Percentiles rank a stretch among this genome's conserved stretches.
Conservation (phyloP, 2,888 invertebrate genomes). For the Pogonocherus hispidulus region DNA sequence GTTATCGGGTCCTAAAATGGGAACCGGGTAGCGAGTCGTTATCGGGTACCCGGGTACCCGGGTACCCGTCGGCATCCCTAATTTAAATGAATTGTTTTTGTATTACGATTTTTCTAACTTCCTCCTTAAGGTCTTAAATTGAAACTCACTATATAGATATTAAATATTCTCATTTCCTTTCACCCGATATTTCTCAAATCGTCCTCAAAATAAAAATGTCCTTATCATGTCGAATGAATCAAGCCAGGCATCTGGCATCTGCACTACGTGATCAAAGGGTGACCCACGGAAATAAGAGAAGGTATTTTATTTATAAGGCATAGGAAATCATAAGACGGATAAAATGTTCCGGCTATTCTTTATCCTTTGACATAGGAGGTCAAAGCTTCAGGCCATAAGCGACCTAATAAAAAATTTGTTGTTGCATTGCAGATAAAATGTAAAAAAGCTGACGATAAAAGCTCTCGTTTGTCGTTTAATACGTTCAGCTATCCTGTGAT, state of each 20-base stretch:
- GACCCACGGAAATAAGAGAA: conserved; percentile 19
- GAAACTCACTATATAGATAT: too few relatives aligned
- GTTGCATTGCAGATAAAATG: conserved; percentile 3
- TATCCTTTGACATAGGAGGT: conserved; percentile 19
- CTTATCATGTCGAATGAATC: conserved; percentile 42
- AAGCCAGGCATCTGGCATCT: conserved; percentile 43
- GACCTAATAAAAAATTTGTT: not conserved
- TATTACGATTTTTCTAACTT: too few relatives aligned
- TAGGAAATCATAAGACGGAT: conserved; percentile 25
- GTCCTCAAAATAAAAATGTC: conserved; percentile 11
- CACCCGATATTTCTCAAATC: not conserved
- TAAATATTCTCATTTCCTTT: too few relatives aligned
- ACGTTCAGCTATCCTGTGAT: not conserved
- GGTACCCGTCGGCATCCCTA: too few relatives aligned
- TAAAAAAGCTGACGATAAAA: not conserved
- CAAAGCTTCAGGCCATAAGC: conserved; percentile 8
- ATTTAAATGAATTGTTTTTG: too few relatives aligned
- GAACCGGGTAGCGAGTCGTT: too few relatives aligned
- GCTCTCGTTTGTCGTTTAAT: not conserved
- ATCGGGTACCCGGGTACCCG: too few relatives aligned
- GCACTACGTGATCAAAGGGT: conserved; percentile 49
- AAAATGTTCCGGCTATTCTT: conserved; percentile 18
- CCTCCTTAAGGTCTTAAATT: too few relatives aligned
- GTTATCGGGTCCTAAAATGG: too few relatives aligned
- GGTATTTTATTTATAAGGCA: conserved; percentile 18